Evolutionary conservation across 2,797 vertebrate genomes (phyloP).

Genomic region (Centroberyx gerrardi): DNA sequence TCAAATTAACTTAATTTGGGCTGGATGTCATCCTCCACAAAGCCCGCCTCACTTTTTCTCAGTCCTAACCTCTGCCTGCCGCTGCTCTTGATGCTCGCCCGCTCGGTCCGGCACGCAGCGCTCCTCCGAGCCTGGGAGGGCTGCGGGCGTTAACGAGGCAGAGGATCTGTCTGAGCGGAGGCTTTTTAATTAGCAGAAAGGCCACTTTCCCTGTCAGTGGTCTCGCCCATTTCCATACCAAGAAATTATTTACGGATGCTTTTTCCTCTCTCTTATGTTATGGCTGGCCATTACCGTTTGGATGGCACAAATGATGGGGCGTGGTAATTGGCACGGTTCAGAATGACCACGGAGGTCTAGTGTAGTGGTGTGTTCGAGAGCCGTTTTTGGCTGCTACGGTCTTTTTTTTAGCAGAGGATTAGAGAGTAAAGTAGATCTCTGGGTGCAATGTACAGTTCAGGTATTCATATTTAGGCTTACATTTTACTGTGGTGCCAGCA

Average conservation of each 20-base stretch:
- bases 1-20: constrained; percentile 79
- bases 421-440: constrained; percentile 22
- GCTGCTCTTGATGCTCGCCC: constrained; percentile 35
- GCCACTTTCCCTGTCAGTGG: constrained; percentile 64
- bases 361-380: constrained; percentile 45
- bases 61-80: constrained; percentile 59
- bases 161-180: constrained; percentile 52
- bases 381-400: constrained; percentile 12
- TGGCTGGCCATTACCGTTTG: constrained; percentile 46
- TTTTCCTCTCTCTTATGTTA: constrained; percentile 43
- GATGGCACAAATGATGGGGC: constrained; percentile 50
- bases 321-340: constrained; percentile 41
- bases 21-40: constrained; percentile 64
- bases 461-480: constrained; percentile 21
- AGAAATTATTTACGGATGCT: constrained; percentile 70
- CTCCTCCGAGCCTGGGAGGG: constrained; percentile 49
- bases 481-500: constrained; percentile 20
- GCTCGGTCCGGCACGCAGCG: constrained; percentile 11
- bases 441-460: constrained; percentile 9
- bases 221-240: constrained; percentile 41
- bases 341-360: constrained; percentile 4
- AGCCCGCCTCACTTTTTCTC: constrained; percentile 46
- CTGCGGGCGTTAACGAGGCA: constrained; percentile 77
- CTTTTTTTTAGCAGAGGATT: neutral
- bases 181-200: constrained; percentile 78